Evolutionary conservation across 2,113 vertebrate genomes (phyloP).

Genomic region (Pachypanchax playfairii): DNA sequence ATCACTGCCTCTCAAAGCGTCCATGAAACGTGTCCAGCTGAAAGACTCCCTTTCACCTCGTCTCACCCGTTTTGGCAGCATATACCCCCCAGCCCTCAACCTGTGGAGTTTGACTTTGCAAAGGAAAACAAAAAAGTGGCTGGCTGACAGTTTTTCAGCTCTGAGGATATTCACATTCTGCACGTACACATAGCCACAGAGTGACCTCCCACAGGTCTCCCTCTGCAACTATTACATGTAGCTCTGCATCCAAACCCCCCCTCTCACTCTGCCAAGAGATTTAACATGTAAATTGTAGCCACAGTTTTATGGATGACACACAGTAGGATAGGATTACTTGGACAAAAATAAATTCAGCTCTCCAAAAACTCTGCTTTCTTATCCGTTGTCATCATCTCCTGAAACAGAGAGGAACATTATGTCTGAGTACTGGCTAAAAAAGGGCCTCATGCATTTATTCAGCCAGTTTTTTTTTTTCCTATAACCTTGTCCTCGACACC

Average conservation of each 20-base stretch:
- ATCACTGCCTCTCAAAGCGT: constrained; percentile 62
- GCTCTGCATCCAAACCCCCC: constrained; percentile 19
- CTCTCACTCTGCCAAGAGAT: constrained; percentile 3
- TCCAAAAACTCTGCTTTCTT: constrained; percentile 32
- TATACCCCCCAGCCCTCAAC: constrained; percentile 34
- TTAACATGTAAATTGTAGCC: constrained; percentile 45
- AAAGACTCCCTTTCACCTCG: constrained; percentile 71
- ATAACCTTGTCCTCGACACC: constrained; percentile 33
- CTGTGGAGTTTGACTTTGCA: constrained; percentile 55
- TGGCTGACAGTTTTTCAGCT: constrained; percentile 45
- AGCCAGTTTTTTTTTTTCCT: constrained; percentile 33
- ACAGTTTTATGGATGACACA: constrained; percentile 43
- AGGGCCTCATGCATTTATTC: constrained; percentile 8
- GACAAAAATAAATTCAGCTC: constrained; percentile 30
- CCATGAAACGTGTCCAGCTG: constrained; percentile 59
- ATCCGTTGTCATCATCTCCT: constrained; percentile 33
- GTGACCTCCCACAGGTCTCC: constrained; percentile 57
- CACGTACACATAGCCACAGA: constrained; percentile 59
- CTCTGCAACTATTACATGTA: constrained; percentile 19
- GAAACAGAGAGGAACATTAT: constrained; percentile 54
- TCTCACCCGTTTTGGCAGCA: constrained; percentile 22
- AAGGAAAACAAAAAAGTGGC: constrained; percentile 61
- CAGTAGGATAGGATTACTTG: constrained; percentile 52
- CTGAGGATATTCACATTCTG: constrained; percentile 58
- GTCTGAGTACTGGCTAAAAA: constrained; percentile 41